A percentile compares a stretch with the other conserved stretches of the same genome.
Evolutionary conservation across 1,140 invertebrate species (phyloP).

Genomic region (Achroia grisella): DNA sequence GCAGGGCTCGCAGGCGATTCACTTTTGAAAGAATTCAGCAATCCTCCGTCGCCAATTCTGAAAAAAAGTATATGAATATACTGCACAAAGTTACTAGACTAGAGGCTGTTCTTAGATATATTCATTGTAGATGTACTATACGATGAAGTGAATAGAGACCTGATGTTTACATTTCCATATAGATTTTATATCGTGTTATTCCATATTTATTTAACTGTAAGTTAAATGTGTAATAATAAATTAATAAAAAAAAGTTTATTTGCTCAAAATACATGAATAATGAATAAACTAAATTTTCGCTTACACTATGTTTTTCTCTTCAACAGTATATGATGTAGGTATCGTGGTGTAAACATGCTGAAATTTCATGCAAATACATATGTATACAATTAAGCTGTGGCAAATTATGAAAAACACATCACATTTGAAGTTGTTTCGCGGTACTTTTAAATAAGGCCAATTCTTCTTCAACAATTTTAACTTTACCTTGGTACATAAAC

Average conservation of each 20-base stretch:
- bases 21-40: slow-evolving; percentile 41
- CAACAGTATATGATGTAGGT: no score
- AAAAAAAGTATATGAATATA: slow-evolving; percentile 56
- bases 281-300: slow-evolving; percentile 31
- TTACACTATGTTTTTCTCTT: slow-evolving; percentile 7
- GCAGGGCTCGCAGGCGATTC: slow-evolving; percentile 32
- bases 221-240: slow-evolving; percentile 51
- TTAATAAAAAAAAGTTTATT: slow-evolving; percentile 61
- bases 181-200: slow-evolving; percentile 72
- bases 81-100: background rate
- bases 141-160: slow-evolving; percentile 38
- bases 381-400: no score
- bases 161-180: slow-evolving; percentile 65
- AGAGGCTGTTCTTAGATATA: slow-evolving; percentile 39
- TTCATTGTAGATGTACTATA: no score
- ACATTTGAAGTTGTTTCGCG: no score
- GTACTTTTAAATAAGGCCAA: no score
- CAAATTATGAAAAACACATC: no score
- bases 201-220: slow-evolving; percentile 60
- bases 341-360: no score
- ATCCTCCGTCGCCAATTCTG: slow-evolving; percentile 40
- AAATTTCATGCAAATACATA: no score
- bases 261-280: slow-evolving; percentile 56
- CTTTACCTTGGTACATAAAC: no score
- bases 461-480: no score